Evolutionary conservation across 2,113 vertebrate genomes (phyloP), one percentile per base, ranked within the genome.

Genomic region (Eira barbara): DNA sequence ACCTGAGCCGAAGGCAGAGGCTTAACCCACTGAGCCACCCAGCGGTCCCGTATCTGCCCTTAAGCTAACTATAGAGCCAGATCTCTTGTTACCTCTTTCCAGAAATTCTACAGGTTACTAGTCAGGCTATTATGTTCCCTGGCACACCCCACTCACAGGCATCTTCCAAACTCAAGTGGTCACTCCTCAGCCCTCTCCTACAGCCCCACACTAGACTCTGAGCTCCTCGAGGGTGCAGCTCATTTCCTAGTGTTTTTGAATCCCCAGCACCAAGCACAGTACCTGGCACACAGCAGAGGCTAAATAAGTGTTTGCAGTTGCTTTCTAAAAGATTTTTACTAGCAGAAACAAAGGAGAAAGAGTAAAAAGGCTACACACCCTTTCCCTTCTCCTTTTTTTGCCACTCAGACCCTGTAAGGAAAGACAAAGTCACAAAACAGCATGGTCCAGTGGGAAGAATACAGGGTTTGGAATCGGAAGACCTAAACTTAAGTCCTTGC

Each of bases 311-410:
- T 98, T 97, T 97, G 98, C 98, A 97, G 98, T 95, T 97, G 97
- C 97, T 97, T 96, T 97, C 98, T 98, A 98, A 96, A 96, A 98
- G 98, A 96, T 78, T 97, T 97, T 97, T 97, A 98, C 97, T 98
- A 98, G 98, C 34, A 97, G 98, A 98, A 94, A 97, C 94, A 97
- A 97, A 98, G 97, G 97, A 98, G 97, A 97, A 97, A 98, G 97
- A 98, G 96, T 98, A 98, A 98, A 98, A 98, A 98, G 97, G 98
- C 97, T 98, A 98, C 98, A 97, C 97, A 98, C 98, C 98, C 98
- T 98, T 97, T 98, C 98, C 98, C 98, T 98, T 97, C 98, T 98
- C 98, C 98, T 98, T 98, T 98, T 98, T 97, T 98, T 98, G 97
- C 98, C 98, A 98, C 98, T 98, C 97, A 98, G 98, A 98, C 98